A percentile compares a stretch with the other conserved stretches of the same genome.
Evolutionary conservation across 2,113 vertebrate species (phyloP).

Genomic region (Rynchops niger): DNA sequence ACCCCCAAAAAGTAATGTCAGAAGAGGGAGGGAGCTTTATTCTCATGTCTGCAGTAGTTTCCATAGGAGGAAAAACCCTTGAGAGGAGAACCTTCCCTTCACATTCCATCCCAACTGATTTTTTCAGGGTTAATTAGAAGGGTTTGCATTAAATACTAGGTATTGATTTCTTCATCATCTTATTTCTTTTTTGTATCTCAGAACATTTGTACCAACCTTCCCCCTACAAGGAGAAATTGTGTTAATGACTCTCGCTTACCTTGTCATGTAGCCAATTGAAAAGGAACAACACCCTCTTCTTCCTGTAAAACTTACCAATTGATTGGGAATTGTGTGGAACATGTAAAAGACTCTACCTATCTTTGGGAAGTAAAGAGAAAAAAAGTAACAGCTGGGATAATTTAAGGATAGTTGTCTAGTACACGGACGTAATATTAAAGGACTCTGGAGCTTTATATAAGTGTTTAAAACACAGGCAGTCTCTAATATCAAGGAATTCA

Average conservation of each 20-base stretch:
- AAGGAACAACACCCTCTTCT: background rate
- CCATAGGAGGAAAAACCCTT: background rate
- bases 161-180: conserved; percentile 28
- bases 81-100: background rate
- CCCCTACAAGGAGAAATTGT: background rate
- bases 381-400: background rate
- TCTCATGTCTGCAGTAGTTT: background rate
- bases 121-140: conserved; percentile 8
- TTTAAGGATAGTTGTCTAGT: background rate
- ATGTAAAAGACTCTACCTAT: background rate
- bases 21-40: background rate
- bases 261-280: background rate
- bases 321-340: background rate
- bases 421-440: background rate
- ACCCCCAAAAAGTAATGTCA: background rate
- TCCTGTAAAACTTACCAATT: background rate
- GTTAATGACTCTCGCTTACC: background rate
- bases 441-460: background rate
- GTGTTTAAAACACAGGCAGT: background rate
- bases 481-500: background rate
- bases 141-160: background rate
- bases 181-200: conserved; percentile 1
- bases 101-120: background rate
- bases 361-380: background rate
- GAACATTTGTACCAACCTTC: background rate